Base-by-base conservation (phyloP, 2,888 invertebrate species). In the Drosophila mettleri region DNA sequence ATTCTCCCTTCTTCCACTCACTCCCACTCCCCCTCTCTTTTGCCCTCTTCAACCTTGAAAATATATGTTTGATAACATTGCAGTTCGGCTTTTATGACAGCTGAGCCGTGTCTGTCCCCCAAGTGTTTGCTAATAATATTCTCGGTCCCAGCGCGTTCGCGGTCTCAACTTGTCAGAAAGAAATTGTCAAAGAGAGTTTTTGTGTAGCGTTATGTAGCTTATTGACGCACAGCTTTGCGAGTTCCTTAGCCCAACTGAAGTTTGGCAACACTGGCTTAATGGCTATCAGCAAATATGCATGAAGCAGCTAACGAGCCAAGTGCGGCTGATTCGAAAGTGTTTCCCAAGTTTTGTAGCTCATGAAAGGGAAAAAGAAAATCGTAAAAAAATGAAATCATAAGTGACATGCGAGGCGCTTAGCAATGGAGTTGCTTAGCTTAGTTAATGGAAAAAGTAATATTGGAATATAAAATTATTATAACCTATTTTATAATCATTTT, bases 21-120 rank as follows among this genome's bases (percentile, higher is more conserved):
- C 7, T 29, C 9, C n/a, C 9, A 29, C 2, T 18, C 12, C 12
- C 14, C 16, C 27, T 24, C n/a, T 43, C 4, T 8, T 29, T 12
- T 10, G 10, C 12, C 6, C 29, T n/a, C 74, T 66, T 67, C 69
- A 85, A 78, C 88, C 89, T 81, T 84, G 68, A 87, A 87, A 84
- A 45, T 45, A 45, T 45, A 72, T 84, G 79, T 89, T 89, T 89
- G 71, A 85, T 74, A 87, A 76, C 82, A 85, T 85, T 89, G 71
- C 52, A 66, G 58, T 69, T 60, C 59, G 65, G 64, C 70, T 81
- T 66, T 43, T 43, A 43, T 75, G 89, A 67, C 81, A 87, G 66
- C 69, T 89, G 88, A 86, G 74, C 66, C 80, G 70, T 68, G 67
- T 69, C 62, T 71, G 65, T 74, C 59, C 61, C 43, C 60, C 65